Conservation (phyloP, 2,797 vertebrate species). For the Scyliorhinus canicula region DNA sequence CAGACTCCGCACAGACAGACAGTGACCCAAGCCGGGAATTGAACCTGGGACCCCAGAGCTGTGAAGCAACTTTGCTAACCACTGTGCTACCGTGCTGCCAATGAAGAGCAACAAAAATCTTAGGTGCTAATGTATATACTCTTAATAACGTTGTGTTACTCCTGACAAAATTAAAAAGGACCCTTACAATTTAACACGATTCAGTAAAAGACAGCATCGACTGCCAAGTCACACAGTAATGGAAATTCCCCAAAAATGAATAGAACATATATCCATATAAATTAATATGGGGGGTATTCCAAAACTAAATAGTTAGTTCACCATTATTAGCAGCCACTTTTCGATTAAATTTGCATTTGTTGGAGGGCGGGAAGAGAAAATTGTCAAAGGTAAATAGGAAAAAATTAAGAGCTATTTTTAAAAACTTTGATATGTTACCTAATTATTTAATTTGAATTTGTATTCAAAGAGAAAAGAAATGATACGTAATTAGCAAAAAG, state of each 20-base stretch:
- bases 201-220: not conserved
- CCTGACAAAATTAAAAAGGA: constrained; percentile 3
- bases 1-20: no score
- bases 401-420: not conserved
- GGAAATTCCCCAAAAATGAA: not conserved
- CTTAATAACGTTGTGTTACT: not conserved
- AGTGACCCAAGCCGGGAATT: no score
- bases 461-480: not conserved
- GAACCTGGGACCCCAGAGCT: no score
- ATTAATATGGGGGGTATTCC: not conserved
- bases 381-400: not conserved
- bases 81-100: no score
- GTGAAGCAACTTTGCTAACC: no score
- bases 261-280: not conserved
- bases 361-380: no score
- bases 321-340: not conserved
- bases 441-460: not conserved
- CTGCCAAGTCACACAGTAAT: not conserved
- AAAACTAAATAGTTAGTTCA: not conserved
- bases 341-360: not conserved
- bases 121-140: not conserved
- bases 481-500: not conserved
- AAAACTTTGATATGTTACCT: not conserved
- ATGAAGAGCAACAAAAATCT: not conserved
- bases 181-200: not conserved